phyloP scores from a whole-genome alignment of 2,113 vertebrate species.

The Vireo altiloquus region DNA sequence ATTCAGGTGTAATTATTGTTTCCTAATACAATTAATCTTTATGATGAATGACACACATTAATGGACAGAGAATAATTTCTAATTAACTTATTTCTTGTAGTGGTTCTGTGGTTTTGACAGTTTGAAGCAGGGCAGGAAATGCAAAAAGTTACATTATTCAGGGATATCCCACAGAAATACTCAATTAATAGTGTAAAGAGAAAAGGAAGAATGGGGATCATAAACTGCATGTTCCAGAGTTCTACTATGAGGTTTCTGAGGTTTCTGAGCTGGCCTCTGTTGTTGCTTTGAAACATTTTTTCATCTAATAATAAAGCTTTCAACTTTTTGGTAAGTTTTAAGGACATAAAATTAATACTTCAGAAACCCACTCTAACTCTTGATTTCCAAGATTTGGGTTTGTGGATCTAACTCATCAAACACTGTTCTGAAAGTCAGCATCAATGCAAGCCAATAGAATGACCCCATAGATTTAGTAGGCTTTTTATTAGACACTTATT shows the following conservation, averaged over 20 bases:
- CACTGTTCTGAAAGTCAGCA: neutral
- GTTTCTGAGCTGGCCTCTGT: conserved; percentile 52
- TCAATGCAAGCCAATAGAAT: neutral
- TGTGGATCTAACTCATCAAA: neutral
- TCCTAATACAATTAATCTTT: conserved; percentile 49
- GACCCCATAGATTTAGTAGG: neutral
- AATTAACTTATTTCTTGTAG: conserved; percentile 24
- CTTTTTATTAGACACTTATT: neutral
- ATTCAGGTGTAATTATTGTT: neutral
- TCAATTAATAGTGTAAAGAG: conserved; percentile 62
- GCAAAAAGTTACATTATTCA: conserved; percentile 63
- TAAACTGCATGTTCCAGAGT: conserved; percentile 61
- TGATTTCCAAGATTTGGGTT: neutral
- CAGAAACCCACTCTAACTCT: neutral
- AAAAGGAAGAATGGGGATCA: conserved; percentile 53
- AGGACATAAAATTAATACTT: neutral
- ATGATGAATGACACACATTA: conserved; percentile 58
- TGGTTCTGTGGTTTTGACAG: neutral
- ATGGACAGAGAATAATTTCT: conserved; percentile 26
- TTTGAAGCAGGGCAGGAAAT: neutral
- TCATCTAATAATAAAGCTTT: neutral
- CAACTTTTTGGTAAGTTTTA: neutral
- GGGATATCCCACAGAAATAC: conserved; percentile 60
- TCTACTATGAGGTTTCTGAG: conserved; percentile 48
- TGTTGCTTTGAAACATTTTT: neutral